These are phyloP conservation scores for Garra rufa DNA, from an alignment of 2,113 vertebrate genomes.

Conservation along the genomic window DNA sequence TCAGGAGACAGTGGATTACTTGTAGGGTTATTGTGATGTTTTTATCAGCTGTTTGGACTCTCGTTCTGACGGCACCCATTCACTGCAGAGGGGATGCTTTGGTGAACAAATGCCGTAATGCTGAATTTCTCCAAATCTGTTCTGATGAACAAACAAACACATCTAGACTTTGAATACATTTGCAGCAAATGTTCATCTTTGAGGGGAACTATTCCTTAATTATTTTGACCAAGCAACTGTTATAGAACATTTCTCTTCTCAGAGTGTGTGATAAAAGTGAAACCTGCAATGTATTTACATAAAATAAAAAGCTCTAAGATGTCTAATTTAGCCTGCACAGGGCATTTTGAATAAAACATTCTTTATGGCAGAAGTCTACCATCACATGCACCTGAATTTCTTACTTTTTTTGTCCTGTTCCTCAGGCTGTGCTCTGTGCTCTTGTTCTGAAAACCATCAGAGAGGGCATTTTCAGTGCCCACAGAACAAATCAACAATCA, in stretches of 20 bases:
- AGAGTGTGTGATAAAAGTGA: neutral
- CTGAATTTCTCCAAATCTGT: neutral
- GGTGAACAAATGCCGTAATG: no score
- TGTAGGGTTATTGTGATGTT: neutral
- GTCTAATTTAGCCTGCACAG: neutral
- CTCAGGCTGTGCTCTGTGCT: neutral
- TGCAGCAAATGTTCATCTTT: neutral
- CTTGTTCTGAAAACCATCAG: slow-evolving; percentile 33
- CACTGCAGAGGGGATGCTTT: neutral
- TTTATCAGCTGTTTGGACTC: neutral
- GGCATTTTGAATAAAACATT: slow-evolving; percentile 17
- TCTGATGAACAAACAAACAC: neutral
- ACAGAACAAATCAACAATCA: slow-evolving; percentile 45
- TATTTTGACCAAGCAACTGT: no score
- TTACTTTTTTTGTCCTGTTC: neutral
- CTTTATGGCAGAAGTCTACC: slow-evolving; percentile 15
- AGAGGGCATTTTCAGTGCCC: slow-evolving; percentile 18
- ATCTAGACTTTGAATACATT: neutral
- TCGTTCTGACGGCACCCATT: neutral
- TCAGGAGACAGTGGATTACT: neutral
- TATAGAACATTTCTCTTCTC: neutral
- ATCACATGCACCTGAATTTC: neutral
- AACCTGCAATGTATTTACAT: neutral
- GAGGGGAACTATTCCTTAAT: no score
- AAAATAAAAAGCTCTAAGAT: neutral